Evolutionary conservation across 2,888 invertebrate species (phyloP).

Genomic region (Netelia virgata): DNA sequence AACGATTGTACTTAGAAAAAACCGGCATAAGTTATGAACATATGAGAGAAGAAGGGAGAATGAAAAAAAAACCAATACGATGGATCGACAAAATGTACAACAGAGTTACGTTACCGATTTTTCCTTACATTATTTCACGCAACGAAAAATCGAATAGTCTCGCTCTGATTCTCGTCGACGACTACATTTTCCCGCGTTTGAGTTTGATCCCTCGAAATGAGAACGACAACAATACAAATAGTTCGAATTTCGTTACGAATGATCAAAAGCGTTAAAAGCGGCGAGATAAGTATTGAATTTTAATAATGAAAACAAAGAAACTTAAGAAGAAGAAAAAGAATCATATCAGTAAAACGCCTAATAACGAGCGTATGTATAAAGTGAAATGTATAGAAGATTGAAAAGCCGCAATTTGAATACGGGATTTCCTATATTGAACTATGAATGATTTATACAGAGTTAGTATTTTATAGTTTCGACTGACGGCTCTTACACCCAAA

Average conservation of each 20-base stretch:
- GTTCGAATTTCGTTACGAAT: constrained; percentile 24
- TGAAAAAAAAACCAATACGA: constrained; percentile 76
- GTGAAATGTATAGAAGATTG: constrained; percentile 71
- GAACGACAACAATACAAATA: constrained; percentile 5
- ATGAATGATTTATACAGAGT: constrained; percentile 68
- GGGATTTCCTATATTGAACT: constrained; percentile 58
- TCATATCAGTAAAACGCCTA: constrained; percentile 74
- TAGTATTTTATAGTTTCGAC: constrained; percentile 78
- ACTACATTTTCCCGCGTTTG: neutral
- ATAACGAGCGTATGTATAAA: constrained; percentile 71
- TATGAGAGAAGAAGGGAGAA: constrained; percentile 54
- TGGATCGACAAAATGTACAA: constrained; percentile 67
- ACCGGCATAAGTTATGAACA: constrained; percentile 63
- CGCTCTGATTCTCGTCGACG: neutral
- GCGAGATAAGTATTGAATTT: constrained; percentile 63
- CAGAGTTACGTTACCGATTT: constrained; percentile 49
- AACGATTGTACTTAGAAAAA: constrained; percentile 69
- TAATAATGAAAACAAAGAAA: constrained; percentile 67
- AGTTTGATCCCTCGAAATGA: neutral
- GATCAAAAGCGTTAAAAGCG: neutral
- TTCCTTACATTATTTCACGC: constrained; percentile 42
- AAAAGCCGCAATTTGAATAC: constrained; percentile 51
- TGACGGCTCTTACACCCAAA: constrained; percentile 81
- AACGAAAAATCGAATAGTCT: constrained; percentile 22
- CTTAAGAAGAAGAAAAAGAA: constrained; percentile 47